A percentile compares a stretch with the other conserved stretches of the same genome.
Conservation (phyloP, 1,140 invertebrate species). For the Lepidurus arcticus region DNA sequence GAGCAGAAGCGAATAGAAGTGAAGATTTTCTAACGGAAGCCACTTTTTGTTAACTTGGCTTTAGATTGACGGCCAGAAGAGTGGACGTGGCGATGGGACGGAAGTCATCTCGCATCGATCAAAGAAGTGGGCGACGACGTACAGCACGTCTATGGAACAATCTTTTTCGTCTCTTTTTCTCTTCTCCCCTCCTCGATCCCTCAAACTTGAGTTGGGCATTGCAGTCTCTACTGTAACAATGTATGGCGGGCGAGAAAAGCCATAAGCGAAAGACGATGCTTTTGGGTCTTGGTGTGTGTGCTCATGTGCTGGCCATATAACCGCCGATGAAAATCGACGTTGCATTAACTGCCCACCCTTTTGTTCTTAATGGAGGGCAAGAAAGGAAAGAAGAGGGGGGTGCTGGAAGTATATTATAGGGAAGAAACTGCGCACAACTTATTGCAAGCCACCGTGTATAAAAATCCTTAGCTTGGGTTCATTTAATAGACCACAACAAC, state of each 20-base stretch:
- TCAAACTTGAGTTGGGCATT: background rate
- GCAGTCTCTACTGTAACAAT: background rate
- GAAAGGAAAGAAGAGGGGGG: background rate
- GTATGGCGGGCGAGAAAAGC: background rate
- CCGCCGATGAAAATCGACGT: slow-evolving; percentile 4
- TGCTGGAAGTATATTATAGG: background rate
- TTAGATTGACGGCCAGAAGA: background rate
- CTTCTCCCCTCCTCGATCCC: background rate
- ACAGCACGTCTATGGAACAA: background rate
- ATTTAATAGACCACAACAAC: background rate
- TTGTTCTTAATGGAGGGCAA: slow-evolving; percentile 3
- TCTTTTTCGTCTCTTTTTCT: background rate
- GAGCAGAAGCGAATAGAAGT: background rate
- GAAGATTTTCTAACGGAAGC: background rate
- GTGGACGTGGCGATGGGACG: background rate
- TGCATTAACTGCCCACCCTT: background rate
- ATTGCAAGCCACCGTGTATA: background rate
- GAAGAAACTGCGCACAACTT: background rate
- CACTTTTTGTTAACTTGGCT: background rate
- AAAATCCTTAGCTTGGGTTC: slow-evolving; percentile 4
- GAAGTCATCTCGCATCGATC: slow-evolving; percentile 17
- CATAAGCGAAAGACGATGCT: background rate
- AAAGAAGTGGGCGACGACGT: slow-evolving; percentile 6
- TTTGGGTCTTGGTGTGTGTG: background rate
- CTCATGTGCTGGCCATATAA: slow-evolving; percentile 5